Conservation (phyloP, 2,797 vertebrate species). For the Chaenodraco wilsoni region DNA sequence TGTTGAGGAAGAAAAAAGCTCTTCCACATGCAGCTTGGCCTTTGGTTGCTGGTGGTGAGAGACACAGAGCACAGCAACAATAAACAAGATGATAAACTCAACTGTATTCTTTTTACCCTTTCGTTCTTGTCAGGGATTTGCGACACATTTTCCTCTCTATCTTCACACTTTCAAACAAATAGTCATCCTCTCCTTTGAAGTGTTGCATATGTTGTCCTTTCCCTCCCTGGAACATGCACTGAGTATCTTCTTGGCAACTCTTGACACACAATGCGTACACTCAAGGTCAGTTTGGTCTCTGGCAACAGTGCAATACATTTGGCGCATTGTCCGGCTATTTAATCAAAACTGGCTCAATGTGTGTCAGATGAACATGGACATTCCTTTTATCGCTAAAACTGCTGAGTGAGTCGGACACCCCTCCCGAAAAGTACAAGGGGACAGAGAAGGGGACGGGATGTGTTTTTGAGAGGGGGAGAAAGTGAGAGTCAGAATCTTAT, state of each 20-base stretch:
- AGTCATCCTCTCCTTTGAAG: conserved; percentile 58
- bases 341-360: conserved; percentile 73
- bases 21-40: not conserved
- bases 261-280: conserved; percentile 57
- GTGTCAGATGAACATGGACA: conserved; percentile 67
- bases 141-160: conserved; percentile 27
- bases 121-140: conserved; percentile 1
- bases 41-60: not conserved
- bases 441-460: conserved; percentile 35
- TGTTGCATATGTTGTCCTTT: conserved; percentile 63
- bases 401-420: conserved; percentile 72
- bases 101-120: conserved; percentile 11
- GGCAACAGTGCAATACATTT: conserved; percentile 79
- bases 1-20: conserved; percentile 1
- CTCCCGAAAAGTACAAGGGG: conserved; percentile 46
- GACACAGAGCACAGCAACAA: not conserved
- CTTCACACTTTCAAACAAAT: conserved; percentile 47
- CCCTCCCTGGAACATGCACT: conserved; percentile 37
- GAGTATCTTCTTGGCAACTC: conserved; percentile 70
- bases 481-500: conserved; percentile 37
- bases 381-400: conserved; percentile 78
- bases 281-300: conserved; percentile 82
- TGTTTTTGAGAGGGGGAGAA: conserved; percentile 39
- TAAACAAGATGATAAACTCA: conserved; percentile 30
- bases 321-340: conserved; percentile 81